Base-by-base conservation (phyloP, 2,797 vertebrate genomes). In the Muraenolepis orangiensis region DNA sequence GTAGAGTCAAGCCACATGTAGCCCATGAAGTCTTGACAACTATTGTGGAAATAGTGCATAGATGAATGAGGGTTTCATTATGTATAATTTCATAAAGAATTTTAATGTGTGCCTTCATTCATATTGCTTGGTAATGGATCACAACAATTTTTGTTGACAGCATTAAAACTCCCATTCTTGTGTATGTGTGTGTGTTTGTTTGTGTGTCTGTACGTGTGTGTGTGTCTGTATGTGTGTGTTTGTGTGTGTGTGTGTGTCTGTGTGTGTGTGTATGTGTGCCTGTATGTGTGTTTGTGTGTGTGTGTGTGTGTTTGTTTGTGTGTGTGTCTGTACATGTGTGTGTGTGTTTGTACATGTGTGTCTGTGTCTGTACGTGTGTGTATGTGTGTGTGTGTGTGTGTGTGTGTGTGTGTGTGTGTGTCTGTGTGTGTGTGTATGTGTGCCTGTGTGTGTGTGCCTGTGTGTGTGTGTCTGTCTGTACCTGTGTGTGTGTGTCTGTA, bases 181-280 rank as follows among this genome's bases (percentile, higher is more conserved):
- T 71, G 61, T 78, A 30, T 77, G 61, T 78, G 2, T 74, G 67
- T 75, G 26, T 73, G 73, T 76, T 76, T 82, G 40, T 66, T 74
- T 66, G 66, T 83, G 51, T 46, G 74, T 30, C 71, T 70, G 34
- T 71, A 20, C 38, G 2, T 38, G 18, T 70, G 69, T 71, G 26
- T 82, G 14, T 77, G 46, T 80, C 71, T 84, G 78, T 75, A n/a
- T n/a, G n/a, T 77, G 18, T 80, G 5, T 29, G n/a, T 70, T 6
- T 20, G 12, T 30, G n/a, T 74, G 18, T 14, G 10, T 40, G 11
- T 71, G 7, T 18, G 1, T 72, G 66, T 74, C 69, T 40, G 32
- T 64, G 83, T 76, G 67, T n/a, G n/a, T n/a, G n/a, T n/a, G n/a
- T n/a, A n/a, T n/a, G n/a, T n/a, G n/a, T n/a, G n/a, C n/a, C n/a